Base-by-base conservation (phyloP, 2,113 vertebrate species). In the Myodes glareolus region DNA sequence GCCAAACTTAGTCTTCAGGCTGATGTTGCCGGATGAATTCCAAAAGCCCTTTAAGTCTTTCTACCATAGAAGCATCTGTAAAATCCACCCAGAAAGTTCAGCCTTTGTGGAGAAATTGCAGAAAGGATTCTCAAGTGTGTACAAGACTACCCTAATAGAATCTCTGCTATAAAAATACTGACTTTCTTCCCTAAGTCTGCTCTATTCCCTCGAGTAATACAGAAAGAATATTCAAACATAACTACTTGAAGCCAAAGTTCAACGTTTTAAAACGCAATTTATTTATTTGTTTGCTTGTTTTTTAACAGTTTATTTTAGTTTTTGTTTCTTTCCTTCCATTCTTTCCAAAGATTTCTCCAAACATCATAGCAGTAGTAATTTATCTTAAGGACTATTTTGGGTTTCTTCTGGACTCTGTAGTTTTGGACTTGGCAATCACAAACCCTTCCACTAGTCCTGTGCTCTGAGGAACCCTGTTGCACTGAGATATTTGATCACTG, bases 191-290 rank as follows among this genome's bases (percentile, higher is more conserved):
- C 31, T 91, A 63, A 29, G 4, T 31, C 75, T 77, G 25, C 91
- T 16, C 67, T 75, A 7, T 88, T 58, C 52, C 73, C 65, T 88
- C 58, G 91, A 85, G 87, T 36, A 19, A 45, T 65, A 81, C 31
- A 21, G 16, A 36, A 61, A n/a, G 16, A 96, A 88, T 58, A 80
- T 73, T 65, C 5, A 29, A n/a, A 16, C 61, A 1, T 94, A 42
- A 68, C 12, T 72, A 76, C 0, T 80, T 11, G 23, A 88, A 94
- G 39, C 27, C 10, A 73, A 88, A 77, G 63, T 82, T 65, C 75
- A 19, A 86, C 78, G 17, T 86, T 95, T 85, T 33, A 91, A 96
- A 97, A 94, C 12, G 77, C 63, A 96, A 90, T 25, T 90, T n/a
- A n/a, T 27, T 95, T 80, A 58, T 21, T 58, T 58, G 19, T 58